Conservation (phyloP, 2,113 vertebrate genomes). For the Rhombomys opimus region DNA sequence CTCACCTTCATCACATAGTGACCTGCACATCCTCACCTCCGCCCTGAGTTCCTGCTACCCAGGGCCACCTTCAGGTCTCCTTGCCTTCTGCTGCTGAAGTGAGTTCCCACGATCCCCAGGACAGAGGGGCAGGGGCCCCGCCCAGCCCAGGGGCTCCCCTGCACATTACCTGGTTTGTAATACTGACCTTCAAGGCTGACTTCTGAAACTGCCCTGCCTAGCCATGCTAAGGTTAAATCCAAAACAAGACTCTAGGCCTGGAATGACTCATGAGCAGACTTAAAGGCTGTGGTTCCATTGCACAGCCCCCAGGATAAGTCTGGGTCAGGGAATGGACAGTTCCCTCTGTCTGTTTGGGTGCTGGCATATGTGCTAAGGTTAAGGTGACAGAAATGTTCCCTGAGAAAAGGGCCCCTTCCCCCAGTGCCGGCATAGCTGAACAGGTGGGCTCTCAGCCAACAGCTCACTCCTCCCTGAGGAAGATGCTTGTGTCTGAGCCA, state of each 20-base stretch:
- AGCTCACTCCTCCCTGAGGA: neutral
- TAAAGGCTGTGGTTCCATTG: too few relatives aligned
- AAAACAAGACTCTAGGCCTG: neutral
- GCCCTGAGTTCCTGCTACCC: neutral
- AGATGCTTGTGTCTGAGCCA: neutral
- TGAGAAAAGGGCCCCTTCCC: accelerated
- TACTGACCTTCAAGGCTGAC: neutral
- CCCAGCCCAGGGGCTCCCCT: too few relatives aligned
- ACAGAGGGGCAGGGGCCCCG: accelerated
- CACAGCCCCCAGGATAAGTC: neutral
- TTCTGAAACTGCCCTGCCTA: accelerated
- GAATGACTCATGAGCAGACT: neutral
- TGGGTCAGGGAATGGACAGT: neutral
- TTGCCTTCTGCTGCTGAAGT: neutral
- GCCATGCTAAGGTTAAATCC: accelerated
- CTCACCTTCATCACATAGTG: too few relatives aligned
- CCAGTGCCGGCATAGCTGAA: neutral
- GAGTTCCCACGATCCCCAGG: neutral
- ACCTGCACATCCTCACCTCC: accelerated
- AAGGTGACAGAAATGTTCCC: accelerated
- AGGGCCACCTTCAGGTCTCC: neutral
- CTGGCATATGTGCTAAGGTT: accelerated
- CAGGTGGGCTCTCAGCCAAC: neutral
- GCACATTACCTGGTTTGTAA: neutral
- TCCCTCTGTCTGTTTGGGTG: neutral